phyloP scores from a whole-genome alignment of 2,888 invertebrate species.

The Lepas anatifera region DNA sequence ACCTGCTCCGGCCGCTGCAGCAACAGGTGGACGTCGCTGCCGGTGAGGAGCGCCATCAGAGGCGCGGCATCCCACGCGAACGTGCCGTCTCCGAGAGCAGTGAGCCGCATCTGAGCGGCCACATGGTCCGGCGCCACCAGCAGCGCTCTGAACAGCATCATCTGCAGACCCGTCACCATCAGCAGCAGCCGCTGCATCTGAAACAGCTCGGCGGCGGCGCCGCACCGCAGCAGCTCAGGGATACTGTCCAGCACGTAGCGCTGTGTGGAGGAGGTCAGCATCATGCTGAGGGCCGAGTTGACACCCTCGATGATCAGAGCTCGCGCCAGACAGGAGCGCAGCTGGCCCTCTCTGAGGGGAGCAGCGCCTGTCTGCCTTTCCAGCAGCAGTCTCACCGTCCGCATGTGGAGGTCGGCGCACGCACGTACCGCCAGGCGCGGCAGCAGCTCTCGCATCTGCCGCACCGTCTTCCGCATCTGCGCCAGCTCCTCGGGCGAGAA shows the following conservation, averaged over 20 bases:
- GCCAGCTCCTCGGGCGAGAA: not conserved
- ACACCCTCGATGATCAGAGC: constrained; percentile 31
- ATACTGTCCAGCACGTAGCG: not conserved
- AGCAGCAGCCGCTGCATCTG: not conserved
- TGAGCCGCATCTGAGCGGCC: not conserved
- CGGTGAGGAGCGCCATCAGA: not conserved
- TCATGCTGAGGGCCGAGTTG: not conserved
- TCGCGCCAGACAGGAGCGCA: constrained; percentile 38
- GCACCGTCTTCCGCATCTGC: not conserved
- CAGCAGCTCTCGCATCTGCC: not conserved
- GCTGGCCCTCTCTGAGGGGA: not conserved
- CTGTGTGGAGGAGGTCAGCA: not conserved
- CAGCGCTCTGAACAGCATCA: not conserved
- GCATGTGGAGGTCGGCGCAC: not conserved
- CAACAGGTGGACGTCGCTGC: not conserved
- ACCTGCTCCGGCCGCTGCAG: not conserved
- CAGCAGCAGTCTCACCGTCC: not conserved
- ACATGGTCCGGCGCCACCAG: not conserved
- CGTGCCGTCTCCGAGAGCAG: not conserved
- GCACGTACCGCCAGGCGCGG: not conserved
- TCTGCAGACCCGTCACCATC: not conserved
- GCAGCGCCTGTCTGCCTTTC: too few species aligned
- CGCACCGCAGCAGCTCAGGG: not conserved
- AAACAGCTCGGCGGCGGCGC: not conserved
- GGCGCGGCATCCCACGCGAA: not conserved